Conservation (phyloP, 2,888 invertebrate genomes). For the Trisateles emortualis region DNA sequence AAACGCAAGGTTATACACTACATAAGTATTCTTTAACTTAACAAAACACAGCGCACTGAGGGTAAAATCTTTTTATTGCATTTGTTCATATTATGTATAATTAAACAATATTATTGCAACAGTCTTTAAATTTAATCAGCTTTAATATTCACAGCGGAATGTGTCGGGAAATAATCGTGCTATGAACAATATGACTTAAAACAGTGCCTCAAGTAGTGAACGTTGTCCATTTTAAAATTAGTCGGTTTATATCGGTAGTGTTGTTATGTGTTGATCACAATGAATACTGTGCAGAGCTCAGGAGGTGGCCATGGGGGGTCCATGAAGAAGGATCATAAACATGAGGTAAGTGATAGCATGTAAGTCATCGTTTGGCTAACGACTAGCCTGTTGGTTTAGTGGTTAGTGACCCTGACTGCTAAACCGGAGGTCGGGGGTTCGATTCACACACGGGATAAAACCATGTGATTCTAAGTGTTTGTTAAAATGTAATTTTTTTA, state of each 20-base stretch:
- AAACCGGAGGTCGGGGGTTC: too few relatives aligned
- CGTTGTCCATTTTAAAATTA: constrained; percentile 72
- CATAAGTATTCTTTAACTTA: too few relatives aligned
- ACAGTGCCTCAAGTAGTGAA: constrained; percentile 74
- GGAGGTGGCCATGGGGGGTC: constrained; percentile 87
- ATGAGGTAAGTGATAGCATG: constrained; percentile 82
- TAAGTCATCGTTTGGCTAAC: too few relatives aligned
- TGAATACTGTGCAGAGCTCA: constrained; percentile 90
- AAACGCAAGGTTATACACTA: too few relatives aligned
- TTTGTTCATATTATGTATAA: too few relatives aligned
- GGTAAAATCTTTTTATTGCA: too few relatives aligned
- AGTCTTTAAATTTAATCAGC: background rate
- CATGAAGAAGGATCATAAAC: constrained; percentile 87
- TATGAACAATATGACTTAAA: constrained; percentile 60
- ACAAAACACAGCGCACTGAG: too few relatives aligned
- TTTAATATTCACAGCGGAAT: constrained; percentile 6
- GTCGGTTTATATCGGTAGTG: constrained; percentile 39
- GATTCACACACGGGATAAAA: too few relatives aligned
- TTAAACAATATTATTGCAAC: constrained; percentile 2
- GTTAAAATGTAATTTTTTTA: too few relatives aligned
- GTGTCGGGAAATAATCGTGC: constrained; percentile 47
- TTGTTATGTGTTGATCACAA: constrained; percentile 55
- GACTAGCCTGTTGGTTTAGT: too few relatives aligned
- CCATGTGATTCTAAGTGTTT: too few relatives aligned
- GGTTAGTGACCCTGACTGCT: too few relatives aligned